Base-by-base conservation (phyloP, 2,113 vertebrate species). In the Indri indri region DNA sequence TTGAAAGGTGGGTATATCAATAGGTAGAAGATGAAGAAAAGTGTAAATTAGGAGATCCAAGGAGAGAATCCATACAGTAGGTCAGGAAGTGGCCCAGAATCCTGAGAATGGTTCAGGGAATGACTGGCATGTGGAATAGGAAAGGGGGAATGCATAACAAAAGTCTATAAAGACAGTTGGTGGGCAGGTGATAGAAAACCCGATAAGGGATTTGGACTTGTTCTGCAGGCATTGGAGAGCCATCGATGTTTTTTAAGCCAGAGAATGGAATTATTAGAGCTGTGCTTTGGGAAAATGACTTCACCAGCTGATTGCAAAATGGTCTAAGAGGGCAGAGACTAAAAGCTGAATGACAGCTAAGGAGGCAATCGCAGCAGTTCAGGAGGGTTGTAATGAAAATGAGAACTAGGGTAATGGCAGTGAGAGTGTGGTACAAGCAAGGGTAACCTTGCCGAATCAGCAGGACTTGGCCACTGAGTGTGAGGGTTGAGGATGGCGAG, bases 231-330 rank as follows among this genome's bases (percentile, higher is more conserved):
- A 30, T 80, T 91, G 83, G 52, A 40, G 37, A 92, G 30, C 52
- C 37, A 66, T 3, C 66, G 37, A n/a, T 88, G 70, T 79, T 86
- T 92, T 82, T 88, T 54, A 94, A 50, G 27, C 1, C 34, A 83
- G 17, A 16, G 7, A 80, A 61, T 83, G 50, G 73, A 89, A 71
- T 90, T 81, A 70, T 77, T 93, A 70, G 25, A 83, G 52, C 52
- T 93, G 37, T 45, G 45, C 68, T 95, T 90, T 82, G 61, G 66
- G 61, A 66, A 92, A 92, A 90, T 71, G 25, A 65, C 45, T 90
- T 59, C 34, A 65, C 11, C 17, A 61, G 27, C 70, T 88, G 17
- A 10, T 34, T 92, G 11, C 54, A 66, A 83, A 80, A 59, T 59
- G 52, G 61, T 95, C 37, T 59, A 40, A 81, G 37, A 85, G 90